Conservation (phyloP, 2,113 vertebrate species). For the Leptocoma aspasia region DNA sequence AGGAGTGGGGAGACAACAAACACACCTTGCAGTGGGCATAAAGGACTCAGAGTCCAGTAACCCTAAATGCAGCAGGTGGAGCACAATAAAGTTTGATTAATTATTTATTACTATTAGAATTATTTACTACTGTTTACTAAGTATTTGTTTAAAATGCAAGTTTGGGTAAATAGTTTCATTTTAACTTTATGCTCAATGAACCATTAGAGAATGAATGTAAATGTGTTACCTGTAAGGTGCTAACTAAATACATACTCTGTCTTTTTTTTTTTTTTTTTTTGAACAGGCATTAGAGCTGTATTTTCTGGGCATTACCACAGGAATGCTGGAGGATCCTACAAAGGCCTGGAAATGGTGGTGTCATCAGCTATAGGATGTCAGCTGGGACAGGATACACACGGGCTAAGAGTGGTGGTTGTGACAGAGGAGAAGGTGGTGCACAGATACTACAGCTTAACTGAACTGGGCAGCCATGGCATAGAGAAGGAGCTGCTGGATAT, state of each 20-base stretch:
- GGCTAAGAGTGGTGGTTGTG: constrained; percentile 87
- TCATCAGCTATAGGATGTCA: constrained; percentile 96
- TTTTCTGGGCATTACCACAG: constrained; percentile 95
- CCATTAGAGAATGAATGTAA: background rate
- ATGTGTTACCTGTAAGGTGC: background rate
- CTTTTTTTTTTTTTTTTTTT: background rate
- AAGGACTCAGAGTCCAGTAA: background rate
- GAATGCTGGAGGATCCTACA: constrained; percentile 86
- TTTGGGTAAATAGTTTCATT: background rate
- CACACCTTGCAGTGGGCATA: background rate
- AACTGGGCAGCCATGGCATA: constrained; percentile 75
- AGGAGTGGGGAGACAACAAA: background rate
- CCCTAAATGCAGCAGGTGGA: background rate
- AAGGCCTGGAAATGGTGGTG: constrained; percentile 90
- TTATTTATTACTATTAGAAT: background rate
- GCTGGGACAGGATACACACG: constrained; percentile 85
- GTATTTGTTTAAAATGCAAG: background rate
- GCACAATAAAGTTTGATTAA: background rate
- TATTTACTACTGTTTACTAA: background rate
- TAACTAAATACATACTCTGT: background rate
- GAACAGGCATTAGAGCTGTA: constrained; percentile 86
- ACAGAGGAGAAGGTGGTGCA: constrained; percentile 82
- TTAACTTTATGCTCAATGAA: background rate
- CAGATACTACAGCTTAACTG: constrained; percentile 85
- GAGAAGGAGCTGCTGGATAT: constrained; percentile 80